phyloP scores from a whole-genome alignment of 2,888 invertebrate species.

The Allacma fusca region DNA sequence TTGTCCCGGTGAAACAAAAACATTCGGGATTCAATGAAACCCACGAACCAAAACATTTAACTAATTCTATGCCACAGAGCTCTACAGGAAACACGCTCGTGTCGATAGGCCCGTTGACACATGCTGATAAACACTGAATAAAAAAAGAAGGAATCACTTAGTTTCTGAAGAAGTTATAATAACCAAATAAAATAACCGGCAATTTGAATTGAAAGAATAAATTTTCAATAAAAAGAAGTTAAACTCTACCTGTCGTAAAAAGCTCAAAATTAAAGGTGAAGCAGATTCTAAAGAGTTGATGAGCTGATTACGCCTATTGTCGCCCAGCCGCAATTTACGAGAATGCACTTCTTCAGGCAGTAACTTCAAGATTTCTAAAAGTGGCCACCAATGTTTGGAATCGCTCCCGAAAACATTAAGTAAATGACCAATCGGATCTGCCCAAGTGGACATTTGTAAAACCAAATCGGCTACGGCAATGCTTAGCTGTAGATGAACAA shows the following conservation, averaged over 20 bases:
- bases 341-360: constrained; percentile 95
- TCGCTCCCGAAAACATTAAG: constrained; percentile 75
- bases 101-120: constrained; percentile 35
- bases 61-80: constrained; percentile 52
- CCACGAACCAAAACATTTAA: constrained; percentile 60
- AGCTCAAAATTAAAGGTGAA: constrained; percentile 79
- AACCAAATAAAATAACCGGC: background rate
- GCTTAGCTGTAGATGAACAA: constrained; percentile 72
- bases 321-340: constrained; percentile 79
- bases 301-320: constrained; percentile 87
- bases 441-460: constrained; percentile 93
- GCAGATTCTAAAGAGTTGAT: constrained; percentile 71
- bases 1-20: constrained; percentile 56
- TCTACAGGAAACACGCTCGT: constrained; percentile 51
- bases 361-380: constrained; percentile 91
- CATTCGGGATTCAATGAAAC: constrained; percentile 59
- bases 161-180: no score
- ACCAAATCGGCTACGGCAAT: constrained; percentile 93
- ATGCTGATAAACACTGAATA: constrained; percentile 30
- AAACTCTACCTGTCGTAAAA: constrained; percentile 68
- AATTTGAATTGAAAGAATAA: background rate
- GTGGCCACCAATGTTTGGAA: constrained; percentile 73
- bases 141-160: no score
- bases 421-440: constrained; percentile 84
- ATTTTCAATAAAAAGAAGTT: no score